phyloP scores from a whole-genome alignment of 2,113 vertebrate genomes.

The Anthoscopus minutus region DNA sequence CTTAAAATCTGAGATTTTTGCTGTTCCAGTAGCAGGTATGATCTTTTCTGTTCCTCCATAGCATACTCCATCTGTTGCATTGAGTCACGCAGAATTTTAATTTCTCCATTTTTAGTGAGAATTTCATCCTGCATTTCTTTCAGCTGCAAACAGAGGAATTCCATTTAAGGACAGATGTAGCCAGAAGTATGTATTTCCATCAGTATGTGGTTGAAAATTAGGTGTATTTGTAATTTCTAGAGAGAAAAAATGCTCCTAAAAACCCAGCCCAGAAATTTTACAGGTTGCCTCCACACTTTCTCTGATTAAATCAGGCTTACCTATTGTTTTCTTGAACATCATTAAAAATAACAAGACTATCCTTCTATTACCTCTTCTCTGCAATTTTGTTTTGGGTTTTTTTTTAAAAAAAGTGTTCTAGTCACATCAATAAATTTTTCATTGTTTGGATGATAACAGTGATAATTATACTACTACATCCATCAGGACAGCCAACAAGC shows the following conservation, averaged over 20 bases:
- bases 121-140: conserved; percentile 86
- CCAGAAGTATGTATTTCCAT: not conserved
- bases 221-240: not conserved
- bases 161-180: not conserved
- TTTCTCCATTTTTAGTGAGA: conserved; percentile 89
- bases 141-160: conserved; percentile 73
- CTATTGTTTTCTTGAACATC: not conserved
- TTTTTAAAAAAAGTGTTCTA: not conserved
- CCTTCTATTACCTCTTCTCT: not conserved
- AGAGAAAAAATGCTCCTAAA: not conserved
- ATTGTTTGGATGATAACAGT: not conserved
- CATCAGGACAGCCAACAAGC: not conserved
- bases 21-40: conserved; percentile 73
- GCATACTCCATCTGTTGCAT: conserved; percentile 77
- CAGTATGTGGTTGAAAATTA: not conserved
- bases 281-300: not conserved
- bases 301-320: not conserved
- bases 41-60: conserved; percentile 81
- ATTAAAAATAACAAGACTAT: not conserved
- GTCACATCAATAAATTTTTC: not conserved
- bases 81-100: conserved; percentile 88
- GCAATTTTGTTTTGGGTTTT: not conserved
- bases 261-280: not conserved
- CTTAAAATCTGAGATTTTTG: conserved; percentile 74
- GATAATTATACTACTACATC: not conserved